Conservation (phyloP, 2,797 vertebrate genomes). For the Xenopus petersii region DNA sequence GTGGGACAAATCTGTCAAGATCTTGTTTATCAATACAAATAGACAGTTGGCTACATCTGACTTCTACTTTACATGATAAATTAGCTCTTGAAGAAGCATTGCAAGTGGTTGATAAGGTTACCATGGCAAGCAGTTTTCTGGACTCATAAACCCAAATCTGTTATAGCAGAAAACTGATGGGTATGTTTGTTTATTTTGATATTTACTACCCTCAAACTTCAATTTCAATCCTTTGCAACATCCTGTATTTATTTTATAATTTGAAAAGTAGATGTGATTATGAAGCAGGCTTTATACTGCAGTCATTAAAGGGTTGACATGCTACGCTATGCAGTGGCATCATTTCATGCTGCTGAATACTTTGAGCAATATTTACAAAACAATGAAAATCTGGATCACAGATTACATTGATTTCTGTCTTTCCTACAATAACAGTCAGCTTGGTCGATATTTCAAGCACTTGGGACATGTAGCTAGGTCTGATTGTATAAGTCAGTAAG, state of each 20-base stretch:
- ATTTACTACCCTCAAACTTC: neutral
- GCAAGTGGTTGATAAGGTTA: conserved; percentile 61
- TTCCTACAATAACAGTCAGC: conserved; percentile 63
- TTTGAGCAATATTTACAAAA: conserved; percentile 10
- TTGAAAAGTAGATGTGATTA: neutral
- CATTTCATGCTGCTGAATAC: no score
- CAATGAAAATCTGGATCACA: conserved; percentile 51
- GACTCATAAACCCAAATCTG: conserved; percentile 55
- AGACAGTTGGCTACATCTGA: conserved; percentile 64
- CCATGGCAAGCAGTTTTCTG: conserved; percentile 59
- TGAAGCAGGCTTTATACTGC: no score
- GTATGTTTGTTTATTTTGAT: neutral
- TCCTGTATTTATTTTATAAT: conserved; percentile 4
- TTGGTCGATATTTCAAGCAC: conserved; percentile 65
- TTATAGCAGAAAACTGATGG: conserved; percentile 31
- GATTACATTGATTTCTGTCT: conserved; percentile 67
- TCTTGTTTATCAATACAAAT: conserved; percentile 72
- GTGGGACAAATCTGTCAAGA: conserved; percentile 64
- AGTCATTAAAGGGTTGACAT: no score
- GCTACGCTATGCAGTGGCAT: neutral
- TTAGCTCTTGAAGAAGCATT: conserved; percentile 55
- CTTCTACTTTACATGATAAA: conserved; percentile 65
- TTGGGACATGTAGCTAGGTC: neutral
- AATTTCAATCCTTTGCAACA: conserved; percentile 1
- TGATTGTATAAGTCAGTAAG: neutral